Evolutionary conservation across 1,140 invertebrate species (phyloP), one percentile per base, ranked within the genome.

Genomic region (Drosophila nebulosa): DNA sequence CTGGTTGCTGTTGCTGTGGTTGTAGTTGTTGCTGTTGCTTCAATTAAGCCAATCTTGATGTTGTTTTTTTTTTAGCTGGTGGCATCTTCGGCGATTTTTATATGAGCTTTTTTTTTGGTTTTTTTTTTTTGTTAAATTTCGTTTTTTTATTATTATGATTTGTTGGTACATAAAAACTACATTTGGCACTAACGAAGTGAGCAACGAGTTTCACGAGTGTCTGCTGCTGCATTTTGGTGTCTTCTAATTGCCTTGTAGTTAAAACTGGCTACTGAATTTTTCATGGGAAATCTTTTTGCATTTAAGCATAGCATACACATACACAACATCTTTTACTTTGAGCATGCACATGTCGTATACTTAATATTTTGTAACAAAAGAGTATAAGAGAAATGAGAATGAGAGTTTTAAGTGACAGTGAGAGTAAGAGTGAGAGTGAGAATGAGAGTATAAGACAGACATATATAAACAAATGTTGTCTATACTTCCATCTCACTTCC

Each of bases 1-100:
- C 30, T n/a, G 18, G 18, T 46, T 63, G 24, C n/a, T n/a, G n/a
- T n/a, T n/a, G n/a, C n/a, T n/a, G n/a, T n/a, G n/a, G n/a, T n/a
- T n/a, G n/a, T n/a, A n/a, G n/a, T n/a, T n/a, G 27, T 26, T 27
- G 42, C 71, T 64, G 61, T 42, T 78, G 70, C 79, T 83, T 78
- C 75, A 81, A 81, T 84, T 84, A 73, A 77, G 78, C 78, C 74
- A 73, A 80, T 64, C 60, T 59, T 71, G 72, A 75, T 75, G 59
- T 27, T 51, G 59, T 69, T 74, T 69, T 69, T 64, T 75, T 53
- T 26, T 24, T 58, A 21, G 24, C 57, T 59, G 39, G 76, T 76
- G 65, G 59, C 59, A 68, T 79, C 60, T 59, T 55, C 53, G 42
- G 35, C 16, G 21, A 56, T 62, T 71, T 55, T 59, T 58, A 59